A percentile compares a stretch with the other conserved stretches of the same genome.
Evolutionary conservation across 1,140 invertebrate genomes (phyloP).

Genomic region (Macrotrachela quadricornifera): DNA sequence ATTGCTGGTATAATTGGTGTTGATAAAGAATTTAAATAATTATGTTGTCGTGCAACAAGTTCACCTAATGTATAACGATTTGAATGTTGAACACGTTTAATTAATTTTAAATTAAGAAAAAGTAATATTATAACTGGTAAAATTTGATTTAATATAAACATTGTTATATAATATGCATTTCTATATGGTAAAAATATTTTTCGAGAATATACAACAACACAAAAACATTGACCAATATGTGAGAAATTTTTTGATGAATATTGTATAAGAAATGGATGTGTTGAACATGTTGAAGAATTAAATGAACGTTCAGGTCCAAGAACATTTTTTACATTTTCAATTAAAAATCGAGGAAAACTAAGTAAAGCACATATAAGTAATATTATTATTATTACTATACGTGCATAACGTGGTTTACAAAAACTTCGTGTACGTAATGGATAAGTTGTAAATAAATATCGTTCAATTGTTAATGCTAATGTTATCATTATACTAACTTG

Average conservation of each 20-base stretch:
- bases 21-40: background rate
- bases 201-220: background rate
- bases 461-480: constrained; percentile 19
- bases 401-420: constrained; percentile 3
- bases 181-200: background rate
- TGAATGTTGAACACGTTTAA: background rate
- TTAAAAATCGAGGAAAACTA: background rate
- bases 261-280: background rate
- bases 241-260: background rate
- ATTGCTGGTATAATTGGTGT: too few species aligned
- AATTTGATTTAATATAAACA: background rate
- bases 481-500: constrained; percentile 20
- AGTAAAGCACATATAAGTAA: constrained; percentile 3
- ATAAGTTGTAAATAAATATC: constrained; percentile 12
- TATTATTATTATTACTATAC: background rate
- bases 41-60: background rate
- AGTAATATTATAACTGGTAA: background rate
- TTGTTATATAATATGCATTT: background rate
- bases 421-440: constrained; percentile 4
- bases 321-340: too few species aligned
- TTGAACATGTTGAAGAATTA: background rate
- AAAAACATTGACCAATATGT: background rate
- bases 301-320: too few species aligned
- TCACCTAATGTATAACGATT: background rate
- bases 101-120: background rate